Conservation (phyloP, 2,888 invertebrate species). For the Drosophila percnosoma region DNA sequence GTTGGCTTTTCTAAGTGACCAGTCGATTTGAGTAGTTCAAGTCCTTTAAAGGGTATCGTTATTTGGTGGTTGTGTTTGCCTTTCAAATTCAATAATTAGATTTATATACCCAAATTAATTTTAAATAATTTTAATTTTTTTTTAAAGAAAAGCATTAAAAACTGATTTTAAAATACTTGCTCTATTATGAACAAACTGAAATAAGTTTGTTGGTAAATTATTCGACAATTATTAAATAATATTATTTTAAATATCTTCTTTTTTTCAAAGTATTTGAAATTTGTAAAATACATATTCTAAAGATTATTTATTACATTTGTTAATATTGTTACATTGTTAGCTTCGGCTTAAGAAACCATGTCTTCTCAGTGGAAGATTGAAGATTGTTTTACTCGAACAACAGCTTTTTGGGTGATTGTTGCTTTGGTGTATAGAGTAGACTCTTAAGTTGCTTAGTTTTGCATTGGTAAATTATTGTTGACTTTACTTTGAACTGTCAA, state of each 20-base stretch:
- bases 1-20: conserved; percentile 1
- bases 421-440: background rate
- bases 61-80: background rate
- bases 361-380: background rate
- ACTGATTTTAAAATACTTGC: background rate
- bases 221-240: background rate
- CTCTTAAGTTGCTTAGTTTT: conserved; percentile 19
- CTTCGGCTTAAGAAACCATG: background rate
- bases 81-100: background rate
- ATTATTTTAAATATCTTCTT: background rate
- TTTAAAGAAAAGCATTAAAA: background rate
- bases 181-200: background rate
- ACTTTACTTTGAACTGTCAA: conserved; percentile 14
- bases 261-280: background rate
- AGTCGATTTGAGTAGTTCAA: conserved; percentile 3
- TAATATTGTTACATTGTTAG: background rate
- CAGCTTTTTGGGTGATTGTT: background rate
- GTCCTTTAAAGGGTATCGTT: conserved; percentile 1
- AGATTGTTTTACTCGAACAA: background rate
- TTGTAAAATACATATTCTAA: background rate
- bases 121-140: background rate
- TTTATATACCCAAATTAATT: background rate
- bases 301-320: background rate
- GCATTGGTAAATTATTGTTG: conserved; percentile 24
- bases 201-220: background rate